phyloP scores from a whole-genome alignment of 2,888 invertebrate genomes.

The Pediacus dermestoides region DNA sequence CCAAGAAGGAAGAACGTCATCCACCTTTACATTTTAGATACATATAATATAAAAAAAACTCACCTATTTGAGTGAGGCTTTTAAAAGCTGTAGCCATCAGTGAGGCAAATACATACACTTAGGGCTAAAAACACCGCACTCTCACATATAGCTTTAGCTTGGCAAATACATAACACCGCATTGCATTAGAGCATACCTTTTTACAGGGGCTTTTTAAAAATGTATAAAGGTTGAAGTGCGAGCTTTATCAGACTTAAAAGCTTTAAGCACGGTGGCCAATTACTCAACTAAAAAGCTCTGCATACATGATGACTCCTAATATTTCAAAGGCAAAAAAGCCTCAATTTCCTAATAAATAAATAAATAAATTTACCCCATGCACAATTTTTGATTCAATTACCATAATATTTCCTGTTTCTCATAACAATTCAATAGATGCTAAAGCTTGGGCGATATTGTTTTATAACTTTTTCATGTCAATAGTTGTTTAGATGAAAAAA shows the following conservation, averaged over 20 bases:
- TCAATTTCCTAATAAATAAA: constrained; percentile 6
- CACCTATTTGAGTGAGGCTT: constrained; percentile 17
- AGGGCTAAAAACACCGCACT: constrained; percentile 17
- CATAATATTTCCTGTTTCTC: no score
- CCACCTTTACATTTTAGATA: constrained; percentile 11
- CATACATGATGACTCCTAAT: constrained; percentile 42
- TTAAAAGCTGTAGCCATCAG: constrained; percentile 17
- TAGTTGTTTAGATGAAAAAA: no score
- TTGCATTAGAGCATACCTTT: constrained; percentile 8
- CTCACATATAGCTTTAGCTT: constrained; percentile 11
- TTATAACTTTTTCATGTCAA: no score
- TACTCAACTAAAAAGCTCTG: constrained; percentile 49
- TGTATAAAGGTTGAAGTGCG: constrained; percentile 50
- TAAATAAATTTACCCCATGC: neutral
- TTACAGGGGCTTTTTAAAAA: constrained; percentile 43
- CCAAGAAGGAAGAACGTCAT: no score
- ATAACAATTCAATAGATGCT: no score
- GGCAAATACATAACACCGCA: constrained; percentile 16
- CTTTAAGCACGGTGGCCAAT: constrained; percentile 53
- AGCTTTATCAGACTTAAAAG: constrained; percentile 50
- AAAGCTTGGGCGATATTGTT: no score
- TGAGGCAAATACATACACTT: constrained; percentile 12
- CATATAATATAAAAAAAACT: constrained; percentile 11
- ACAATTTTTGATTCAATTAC: no score
- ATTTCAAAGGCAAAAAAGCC: constrained; percentile 6